Evolutionary conservation across 1,140 invertebrate species (phyloP).

Genomic region (Fopius arisanus): DNA sequence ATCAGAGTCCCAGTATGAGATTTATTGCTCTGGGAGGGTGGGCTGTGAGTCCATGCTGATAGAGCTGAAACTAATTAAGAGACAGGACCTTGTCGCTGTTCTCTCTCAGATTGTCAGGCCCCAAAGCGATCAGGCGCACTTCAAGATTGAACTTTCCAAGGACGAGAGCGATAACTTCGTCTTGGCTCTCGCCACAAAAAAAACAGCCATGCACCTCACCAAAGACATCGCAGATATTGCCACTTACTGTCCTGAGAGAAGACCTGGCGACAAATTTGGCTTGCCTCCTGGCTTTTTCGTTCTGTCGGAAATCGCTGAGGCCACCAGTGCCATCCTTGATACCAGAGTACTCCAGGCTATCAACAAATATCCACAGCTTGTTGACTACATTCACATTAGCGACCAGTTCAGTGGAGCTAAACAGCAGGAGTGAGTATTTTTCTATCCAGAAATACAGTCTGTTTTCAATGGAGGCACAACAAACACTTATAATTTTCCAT

Average conservation of each 20-base stretch:
- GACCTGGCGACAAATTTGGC: slow-evolving; percentile 86
- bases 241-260: slow-evolving; percentile 91
- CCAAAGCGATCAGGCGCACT: slow-evolving; percentile 83
- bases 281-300: slow-evolving; percentile 82
- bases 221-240: slow-evolving; percentile 96
- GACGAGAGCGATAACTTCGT: slow-evolving; percentile 96
- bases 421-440: slow-evolving; percentile 80
- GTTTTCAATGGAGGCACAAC: too few species aligned
- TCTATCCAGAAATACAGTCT: not conserved
- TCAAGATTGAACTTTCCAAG: slow-evolving; percentile 86
- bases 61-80: slow-evolving; percentile 92
- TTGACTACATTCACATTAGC: slow-evolving; percentile 97
- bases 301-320: slow-evolving; percentile 91
- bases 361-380: slow-evolving; percentile 82
- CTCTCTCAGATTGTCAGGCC: slow-evolving; percentile 87
- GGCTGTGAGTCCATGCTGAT: slow-evolving; percentile 97
- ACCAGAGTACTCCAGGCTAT: slow-evolving; percentile 82
- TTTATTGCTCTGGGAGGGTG: slow-evolving; percentile 95
- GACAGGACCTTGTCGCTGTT: slow-evolving; percentile 94
- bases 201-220: slow-evolving; percentile 80
- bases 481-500: too few species aligned
- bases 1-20: slow-evolving; percentile 91
- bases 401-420: slow-evolving; percentile 94
- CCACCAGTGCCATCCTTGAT: slow-evolving; percentile 83
- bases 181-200: slow-evolving; percentile 90